Conservation (phyloP, 2,797 vertebrate species). For the Acrocephalus scirpaceus region DNA sequence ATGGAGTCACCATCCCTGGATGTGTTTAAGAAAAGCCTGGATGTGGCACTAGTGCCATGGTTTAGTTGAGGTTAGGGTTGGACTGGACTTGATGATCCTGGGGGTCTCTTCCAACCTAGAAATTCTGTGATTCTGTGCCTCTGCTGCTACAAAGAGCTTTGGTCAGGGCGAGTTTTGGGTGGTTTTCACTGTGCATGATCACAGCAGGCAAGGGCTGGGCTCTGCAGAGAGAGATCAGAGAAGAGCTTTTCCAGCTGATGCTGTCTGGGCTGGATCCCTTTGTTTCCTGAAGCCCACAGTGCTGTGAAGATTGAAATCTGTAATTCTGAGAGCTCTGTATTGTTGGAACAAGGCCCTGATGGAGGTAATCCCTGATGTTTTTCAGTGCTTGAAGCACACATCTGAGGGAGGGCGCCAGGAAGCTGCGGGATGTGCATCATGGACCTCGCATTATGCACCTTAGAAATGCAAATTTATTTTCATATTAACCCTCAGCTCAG, state of each 20-base stretch:
- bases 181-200: background rate
- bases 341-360: background rate
- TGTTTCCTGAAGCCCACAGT: background rate
- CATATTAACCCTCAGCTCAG: background rate
- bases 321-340: background rate
- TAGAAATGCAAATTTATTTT: conserved; percentile 20
- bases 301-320: background rate
- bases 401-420: accelerated
- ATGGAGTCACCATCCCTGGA: too few relatives aligned
- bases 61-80: too few relatives aligned
- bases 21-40: too few relatives aligned
- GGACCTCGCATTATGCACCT: background rate
- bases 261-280: background rate
- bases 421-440: background rate
- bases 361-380: background rate
- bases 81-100: too few relatives aligned
- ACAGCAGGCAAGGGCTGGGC: background rate
- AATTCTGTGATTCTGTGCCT: background rate
- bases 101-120: too few relatives aligned
- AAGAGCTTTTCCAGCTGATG: background rate
- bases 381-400: background rate
- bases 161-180: background rate
- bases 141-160: background rate
- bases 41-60: too few relatives aligned
- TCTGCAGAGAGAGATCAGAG: background rate